phyloP scores from a whole-genome alignment of 2,888 invertebrate genomes.

The Cephus pulcher region DNA sequence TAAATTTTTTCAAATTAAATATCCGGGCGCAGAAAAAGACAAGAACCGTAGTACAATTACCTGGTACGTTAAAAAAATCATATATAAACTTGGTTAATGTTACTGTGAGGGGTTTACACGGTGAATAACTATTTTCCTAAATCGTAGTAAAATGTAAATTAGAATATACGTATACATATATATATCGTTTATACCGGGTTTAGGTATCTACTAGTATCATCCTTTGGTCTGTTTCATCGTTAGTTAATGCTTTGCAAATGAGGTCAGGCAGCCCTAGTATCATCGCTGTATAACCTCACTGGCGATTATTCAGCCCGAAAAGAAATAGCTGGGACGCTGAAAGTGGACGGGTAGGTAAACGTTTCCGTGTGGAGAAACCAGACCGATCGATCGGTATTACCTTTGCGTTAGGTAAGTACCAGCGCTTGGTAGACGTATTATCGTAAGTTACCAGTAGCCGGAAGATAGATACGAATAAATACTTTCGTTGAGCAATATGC shows the following conservation, averaged over 20 bases:
- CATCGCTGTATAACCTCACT: background rate
- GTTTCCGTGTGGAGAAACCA: background rate
- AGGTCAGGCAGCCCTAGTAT: background rate
- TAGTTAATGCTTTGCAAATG: constrained; percentile 33
- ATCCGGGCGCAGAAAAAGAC: background rate
- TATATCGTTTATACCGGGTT: constrained; percentile 14
- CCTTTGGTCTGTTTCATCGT: constrained; percentile 26
- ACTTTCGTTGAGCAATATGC: background rate
- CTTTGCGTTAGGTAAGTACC: background rate
- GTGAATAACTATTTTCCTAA: no score
- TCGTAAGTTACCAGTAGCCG: background rate
- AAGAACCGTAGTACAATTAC: background rate
- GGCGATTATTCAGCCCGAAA: background rate
- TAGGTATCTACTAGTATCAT: no score
- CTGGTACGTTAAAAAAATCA: no score
- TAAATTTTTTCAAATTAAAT: background rate
- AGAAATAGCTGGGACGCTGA: background rate
- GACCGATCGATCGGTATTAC: background rate
- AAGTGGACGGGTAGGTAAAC: background rate
- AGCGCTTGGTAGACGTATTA: background rate
- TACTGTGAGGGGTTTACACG: no score
- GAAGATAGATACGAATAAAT: background rate
- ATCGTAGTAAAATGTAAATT: no score
- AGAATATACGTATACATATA: background rate
- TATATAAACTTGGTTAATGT: no score